These are phyloP conservation scores for Cebus imitator DNA, from an alignment of 2,113 vertebrate genomes.

Conservation along the genomic window DNA sequence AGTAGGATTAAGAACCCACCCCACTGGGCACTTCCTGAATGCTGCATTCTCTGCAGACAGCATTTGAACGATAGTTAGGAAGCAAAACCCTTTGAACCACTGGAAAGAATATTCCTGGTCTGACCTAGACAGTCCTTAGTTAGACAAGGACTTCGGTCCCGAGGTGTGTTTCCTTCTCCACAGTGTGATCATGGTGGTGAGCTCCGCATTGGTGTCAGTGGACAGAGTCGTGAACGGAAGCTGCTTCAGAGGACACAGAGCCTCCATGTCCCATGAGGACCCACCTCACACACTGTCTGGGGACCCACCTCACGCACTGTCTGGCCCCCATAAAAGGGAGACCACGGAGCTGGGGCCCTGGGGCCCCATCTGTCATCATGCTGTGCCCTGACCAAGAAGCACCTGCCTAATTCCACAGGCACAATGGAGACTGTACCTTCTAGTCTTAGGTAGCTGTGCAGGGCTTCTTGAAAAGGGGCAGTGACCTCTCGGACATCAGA, in stretches of 20 bases:
- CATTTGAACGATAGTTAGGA: not conserved
- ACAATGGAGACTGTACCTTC: rapidly evolving
- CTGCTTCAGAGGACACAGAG: not conserved
- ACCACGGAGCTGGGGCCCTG: not conserved
- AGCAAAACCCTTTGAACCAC: not conserved
- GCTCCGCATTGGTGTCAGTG: rapidly evolving
- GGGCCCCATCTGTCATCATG: not conserved
- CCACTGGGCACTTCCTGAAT: not conserved
- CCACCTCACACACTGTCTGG: rapidly evolving
- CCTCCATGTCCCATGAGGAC: not conserved
- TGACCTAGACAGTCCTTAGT: not conserved
- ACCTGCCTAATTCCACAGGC: not conserved
- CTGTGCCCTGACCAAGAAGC: rapidly evolving
- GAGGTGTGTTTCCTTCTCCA: not conserved
- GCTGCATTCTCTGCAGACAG: not conserved
- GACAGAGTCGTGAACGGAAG: not conserved
- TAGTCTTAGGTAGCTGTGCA: not conserved
- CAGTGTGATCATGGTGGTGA: rapidly evolving
- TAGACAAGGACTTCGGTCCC: not conserved
- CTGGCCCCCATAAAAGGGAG: not conserved
- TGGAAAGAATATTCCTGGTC: not conserved
- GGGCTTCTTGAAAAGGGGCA: not conserved
- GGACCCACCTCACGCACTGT: rapidly evolving
- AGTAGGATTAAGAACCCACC: not conserved
- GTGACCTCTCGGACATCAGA: not conserved